These are phyloP conservation scores for Artemia sinica DNA, from an alignment of 2,888 invertebrate genomes.

Conservation along the genomic window DNA sequence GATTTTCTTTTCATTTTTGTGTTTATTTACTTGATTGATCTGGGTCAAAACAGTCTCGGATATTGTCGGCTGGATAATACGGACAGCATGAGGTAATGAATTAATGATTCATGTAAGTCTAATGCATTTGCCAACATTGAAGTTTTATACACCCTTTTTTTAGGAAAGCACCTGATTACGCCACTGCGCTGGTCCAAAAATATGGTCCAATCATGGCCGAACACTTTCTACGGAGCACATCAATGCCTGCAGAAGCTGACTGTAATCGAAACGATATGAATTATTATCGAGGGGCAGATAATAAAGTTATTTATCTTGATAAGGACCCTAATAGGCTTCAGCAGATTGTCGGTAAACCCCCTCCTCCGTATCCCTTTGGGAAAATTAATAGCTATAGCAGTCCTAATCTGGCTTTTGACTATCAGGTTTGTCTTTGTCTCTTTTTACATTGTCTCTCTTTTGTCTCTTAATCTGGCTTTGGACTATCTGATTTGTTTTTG, in stretches of 20 bases:
- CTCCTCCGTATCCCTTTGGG: slow-evolving; percentile 54
- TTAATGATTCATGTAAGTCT: too few species aligned
- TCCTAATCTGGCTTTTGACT: slow-evolving; percentile 48
- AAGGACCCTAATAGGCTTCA: slow-evolving; percentile 33
- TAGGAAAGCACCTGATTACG: slow-evolving; percentile 80
- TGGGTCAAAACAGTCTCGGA: too few species aligned
- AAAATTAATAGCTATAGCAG: slow-evolving; percentile 54
- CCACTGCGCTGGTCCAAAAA: slow-evolving; percentile 74
- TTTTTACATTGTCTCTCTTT: too few species aligned
- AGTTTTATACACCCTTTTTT: slow-evolving; percentile 12
- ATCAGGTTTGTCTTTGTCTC: background rate
- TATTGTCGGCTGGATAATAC: too few species aligned
- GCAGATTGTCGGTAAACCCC: slow-evolving; percentile 62
- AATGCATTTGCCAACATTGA: too few species aligned
- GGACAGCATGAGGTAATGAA: too few species aligned
- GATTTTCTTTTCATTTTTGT: too few species aligned
- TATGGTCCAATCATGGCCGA: slow-evolving; percentile 32
- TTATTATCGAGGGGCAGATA: slow-evolving; percentile 28
- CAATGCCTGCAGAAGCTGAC: slow-evolving; percentile 6
- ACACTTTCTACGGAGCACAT: slow-evolving; percentile 32
- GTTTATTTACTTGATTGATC: too few species aligned
- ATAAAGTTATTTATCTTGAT: background rate
- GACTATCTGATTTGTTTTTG: background rate
- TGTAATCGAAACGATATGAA: slow-evolving; percentile 1
- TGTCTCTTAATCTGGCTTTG: slow-evolving; percentile 48